These are phyloP conservation scores for Odontomyia ornata DNA, from an alignment of 2,888 invertebrate genomes.

Conservation along the genomic window DNA sequence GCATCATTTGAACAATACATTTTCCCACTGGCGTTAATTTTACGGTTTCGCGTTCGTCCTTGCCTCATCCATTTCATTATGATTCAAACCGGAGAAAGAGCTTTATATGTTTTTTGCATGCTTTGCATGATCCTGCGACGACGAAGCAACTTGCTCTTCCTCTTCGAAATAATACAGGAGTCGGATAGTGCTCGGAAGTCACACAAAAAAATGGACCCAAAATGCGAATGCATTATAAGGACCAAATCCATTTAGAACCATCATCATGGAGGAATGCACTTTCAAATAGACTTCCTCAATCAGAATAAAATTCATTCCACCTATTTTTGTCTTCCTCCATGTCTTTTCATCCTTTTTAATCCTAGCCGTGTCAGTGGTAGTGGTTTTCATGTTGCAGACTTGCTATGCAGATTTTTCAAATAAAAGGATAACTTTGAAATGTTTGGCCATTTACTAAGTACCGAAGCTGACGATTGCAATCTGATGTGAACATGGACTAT, in stretches of 20 bases:
- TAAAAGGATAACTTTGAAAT: neutral
- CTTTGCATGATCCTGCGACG: no score
- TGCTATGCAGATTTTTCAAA: neutral
- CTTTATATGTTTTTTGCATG: neutral
- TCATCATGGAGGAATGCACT: neutral
- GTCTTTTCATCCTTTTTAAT: neutral
- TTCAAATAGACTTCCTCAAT: constrained; percentile 1
- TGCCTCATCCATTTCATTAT: constrained; percentile 8
- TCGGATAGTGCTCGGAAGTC: neutral
- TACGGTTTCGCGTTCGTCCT: constrained; percentile 21
- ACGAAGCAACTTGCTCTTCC: neutral
- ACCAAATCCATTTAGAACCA: neutral
- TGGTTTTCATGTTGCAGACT: neutral
- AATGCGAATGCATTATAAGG: neutral
- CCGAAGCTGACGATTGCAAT: neutral
- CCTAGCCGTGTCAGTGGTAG: no score
- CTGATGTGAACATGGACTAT: neutral
- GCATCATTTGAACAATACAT: constrained; percentile 7
- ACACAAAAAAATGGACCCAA: neutral
- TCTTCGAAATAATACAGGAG: neutral
- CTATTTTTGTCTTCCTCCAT: neutral
- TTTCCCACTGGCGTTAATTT: constrained; percentile 11
- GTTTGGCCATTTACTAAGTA: neutral
- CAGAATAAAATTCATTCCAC: neutral
- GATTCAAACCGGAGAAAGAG: neutral